These are phyloP conservation scores for Cladopsammia gracilis DNA, from an alignment of 64 coral and sea anemone species.

Conservation along the genomic window DNA sequence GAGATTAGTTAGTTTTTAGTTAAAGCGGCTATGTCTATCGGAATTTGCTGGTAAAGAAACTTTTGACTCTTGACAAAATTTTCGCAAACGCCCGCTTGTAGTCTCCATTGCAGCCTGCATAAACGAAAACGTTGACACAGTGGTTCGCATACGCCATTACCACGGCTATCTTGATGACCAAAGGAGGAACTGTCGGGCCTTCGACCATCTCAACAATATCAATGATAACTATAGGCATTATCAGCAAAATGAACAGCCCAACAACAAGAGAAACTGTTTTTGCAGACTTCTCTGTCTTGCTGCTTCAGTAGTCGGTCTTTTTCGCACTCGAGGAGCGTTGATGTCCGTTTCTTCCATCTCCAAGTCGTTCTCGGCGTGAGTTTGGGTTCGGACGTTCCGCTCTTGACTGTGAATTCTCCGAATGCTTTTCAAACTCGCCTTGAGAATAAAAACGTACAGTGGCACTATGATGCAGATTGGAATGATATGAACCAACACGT, in stretches of 20 bases:
- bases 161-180: slow-evolving; percentile 55
- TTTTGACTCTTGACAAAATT: slow-evolving; percentile 42
- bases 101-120: slow-evolving; percentile 83
- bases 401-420: slow-evolving; percentile 62
- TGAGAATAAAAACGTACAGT: slow-evolving; percentile 78
- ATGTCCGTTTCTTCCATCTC: neutral
- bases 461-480: slow-evolving; percentile 49
- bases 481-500: slow-evolving; percentile 52
- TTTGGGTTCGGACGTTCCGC: neutral
- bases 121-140: slow-evolving; percentile 84
- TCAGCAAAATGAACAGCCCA: slow-evolving; percentile 81
- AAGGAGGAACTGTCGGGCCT: slow-evolving; percentile 6
- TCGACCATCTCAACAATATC: slow-evolving; percentile 75
- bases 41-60: neutral
- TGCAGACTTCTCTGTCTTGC: slow-evolving; percentile 59
- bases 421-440: slow-evolving; percentile 63
- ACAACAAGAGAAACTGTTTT: slow-evolving; percentile 77
- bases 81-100: slow-evolving; percentile 77
- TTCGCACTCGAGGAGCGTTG: neutral
- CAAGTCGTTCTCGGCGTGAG: neutral
- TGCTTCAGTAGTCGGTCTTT: slow-evolving; percentile 12
- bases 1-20: too few species aligned
- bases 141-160: slow-evolving; percentile 80
- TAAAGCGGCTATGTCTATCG: neutral
- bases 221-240: slow-evolving; percentile 80